These are phyloP conservation scores for Ruditapes philippinarum DNA, from an alignment of 1,140 invertebrate species.

Conservation along the genomic window DNA sequence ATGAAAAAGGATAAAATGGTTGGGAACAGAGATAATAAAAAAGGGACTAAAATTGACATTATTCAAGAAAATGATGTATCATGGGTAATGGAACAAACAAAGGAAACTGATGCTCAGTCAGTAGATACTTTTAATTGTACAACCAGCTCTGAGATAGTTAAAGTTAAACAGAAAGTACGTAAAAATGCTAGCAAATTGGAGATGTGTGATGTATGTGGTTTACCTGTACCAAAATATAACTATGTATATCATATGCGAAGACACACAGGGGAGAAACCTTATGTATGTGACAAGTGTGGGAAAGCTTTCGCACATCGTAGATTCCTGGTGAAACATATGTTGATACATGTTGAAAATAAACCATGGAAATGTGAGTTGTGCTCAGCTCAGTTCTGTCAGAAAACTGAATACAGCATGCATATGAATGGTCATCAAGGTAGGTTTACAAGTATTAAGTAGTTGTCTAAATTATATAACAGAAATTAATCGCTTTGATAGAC, in stretches of 20 bases:
- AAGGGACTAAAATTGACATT: not conserved
- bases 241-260: constrained; percentile 67
- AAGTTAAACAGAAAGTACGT: not conserved
- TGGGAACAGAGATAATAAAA: not conserved
- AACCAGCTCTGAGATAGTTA: too few relatives aligned
- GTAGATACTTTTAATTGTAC: too few relatives aligned
- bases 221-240: constrained; percentile 20
- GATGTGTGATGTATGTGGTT: constrained; percentile 51
- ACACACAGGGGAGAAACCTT: constrained; percentile 82
- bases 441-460: too few relatives aligned
- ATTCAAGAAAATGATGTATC: too few relatives aligned
- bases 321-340: constrained; percentile 52
- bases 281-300: constrained; percentile 81
- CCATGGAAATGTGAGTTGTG: constrained; percentile 50
- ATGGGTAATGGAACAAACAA: too few relatives aligned
- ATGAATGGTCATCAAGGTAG: constrained; percentile 56
- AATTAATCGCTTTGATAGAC: too few relatives aligned
- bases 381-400: constrained; percentile 57
- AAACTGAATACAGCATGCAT: constrained; percentile 59
- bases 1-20: not conserved
- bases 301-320: constrained; percentile 72
- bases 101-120: too few relatives aligned
- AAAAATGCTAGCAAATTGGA: constrained; percentile 32
- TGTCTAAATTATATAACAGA: too few relatives aligned
- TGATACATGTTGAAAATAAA: constrained; percentile 55